Evolutionary conservation across 2,797 vertebrate species (phyloP), one percentile per base, ranked within the genome.

Genomic region (Onychomys torridus): DNA sequence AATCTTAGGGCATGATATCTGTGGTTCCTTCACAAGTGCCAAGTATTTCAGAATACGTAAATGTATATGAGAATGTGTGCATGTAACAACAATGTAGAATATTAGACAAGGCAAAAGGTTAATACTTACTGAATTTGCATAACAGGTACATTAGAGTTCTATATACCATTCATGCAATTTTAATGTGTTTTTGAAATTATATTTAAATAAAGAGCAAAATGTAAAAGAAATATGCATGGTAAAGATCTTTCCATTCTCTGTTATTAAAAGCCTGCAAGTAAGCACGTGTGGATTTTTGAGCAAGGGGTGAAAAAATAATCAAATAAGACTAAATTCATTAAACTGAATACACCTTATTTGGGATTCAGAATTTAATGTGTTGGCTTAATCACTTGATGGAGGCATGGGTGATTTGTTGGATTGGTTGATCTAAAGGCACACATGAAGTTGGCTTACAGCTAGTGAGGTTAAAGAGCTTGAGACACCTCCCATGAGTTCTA

Each of bases 121-220:
- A 81, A 89, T 8, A 61, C 46, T 89, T 25, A 4, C 8, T 79
- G 57, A 92, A 69, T 89, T 23, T 86, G n/a, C 73, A 5, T 87
- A 43, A 79, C 69, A 11, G 1, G 14, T 61, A 21, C 43, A 77
- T 65, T 82, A 23, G 63, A 87, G 10, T 78, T 95, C 61, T 95
- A 94, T 81, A 85, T 61, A 59, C 16, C 23, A 40, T 86, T 85
- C 59, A 34, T 67, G n/a, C 4, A 90, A 40, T 0, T 7, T 93
- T 90, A 55, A 78, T 71, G 37, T 59, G 61, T 57, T 91, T 95
- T 96, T 75, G 10, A 91, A 91, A n/a, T 75, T 79, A 43, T 79
- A 78, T 79, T 14, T 37, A 94, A 91, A 91, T 94, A 46, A 93
- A 79, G 93, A 63, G 27, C 13, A 79, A 81, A 89, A 57, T 82